These are phyloP conservation scores for Druceiella hillmani DNA, from an alignment of 2,888 invertebrate genomes.

Conservation along the genomic window DNA sequence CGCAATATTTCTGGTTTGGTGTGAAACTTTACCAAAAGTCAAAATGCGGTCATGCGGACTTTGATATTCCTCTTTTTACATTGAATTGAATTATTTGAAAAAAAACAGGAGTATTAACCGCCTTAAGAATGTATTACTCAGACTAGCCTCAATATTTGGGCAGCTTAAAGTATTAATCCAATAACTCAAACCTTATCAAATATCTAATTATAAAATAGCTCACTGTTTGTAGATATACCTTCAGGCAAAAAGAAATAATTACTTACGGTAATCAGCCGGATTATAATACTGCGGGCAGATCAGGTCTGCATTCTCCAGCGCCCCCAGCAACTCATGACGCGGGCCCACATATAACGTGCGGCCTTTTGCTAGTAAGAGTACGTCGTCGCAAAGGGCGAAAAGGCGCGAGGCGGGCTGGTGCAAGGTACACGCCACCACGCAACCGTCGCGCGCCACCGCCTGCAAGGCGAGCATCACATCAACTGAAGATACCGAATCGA, in stretches of 20 bases:
- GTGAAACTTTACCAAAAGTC: too few relatives aligned
- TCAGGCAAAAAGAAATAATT: background rate
- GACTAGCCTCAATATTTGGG: too few relatives aligned
- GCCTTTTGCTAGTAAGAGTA: slow-evolving; percentile 63
- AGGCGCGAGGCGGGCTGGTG: slow-evolving; percentile 76
- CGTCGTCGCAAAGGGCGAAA: slow-evolving; percentile 67
- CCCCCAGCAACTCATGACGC: slow-evolving; percentile 52
- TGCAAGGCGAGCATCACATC: slow-evolving; percentile 58
- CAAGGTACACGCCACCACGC: slow-evolving; percentile 70
- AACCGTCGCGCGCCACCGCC: slow-evolving; percentile 56
- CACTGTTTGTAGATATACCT: too few relatives aligned
- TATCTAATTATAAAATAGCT: too few relatives aligned
- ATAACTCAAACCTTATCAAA: too few relatives aligned
- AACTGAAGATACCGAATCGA: slow-evolving; percentile 63
- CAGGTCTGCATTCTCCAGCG: slow-evolving; percentile 54
- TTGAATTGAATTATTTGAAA: too few relatives aligned
- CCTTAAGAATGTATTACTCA: too few relatives aligned
- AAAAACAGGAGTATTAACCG: too few relatives aligned
- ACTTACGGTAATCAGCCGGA: slow-evolving; percentile 70
- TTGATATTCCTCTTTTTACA: too few relatives aligned
- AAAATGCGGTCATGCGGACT: too few relatives aligned
- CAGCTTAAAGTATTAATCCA: too few relatives aligned
- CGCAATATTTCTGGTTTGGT: too few relatives aligned
- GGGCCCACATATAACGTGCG: slow-evolving; percentile 64
- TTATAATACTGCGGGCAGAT: slow-evolving; percentile 73